Evolutionary conservation across 2,797 vertebrate genomes (phyloP).

Genomic region (Acanthornis magna): DNA sequence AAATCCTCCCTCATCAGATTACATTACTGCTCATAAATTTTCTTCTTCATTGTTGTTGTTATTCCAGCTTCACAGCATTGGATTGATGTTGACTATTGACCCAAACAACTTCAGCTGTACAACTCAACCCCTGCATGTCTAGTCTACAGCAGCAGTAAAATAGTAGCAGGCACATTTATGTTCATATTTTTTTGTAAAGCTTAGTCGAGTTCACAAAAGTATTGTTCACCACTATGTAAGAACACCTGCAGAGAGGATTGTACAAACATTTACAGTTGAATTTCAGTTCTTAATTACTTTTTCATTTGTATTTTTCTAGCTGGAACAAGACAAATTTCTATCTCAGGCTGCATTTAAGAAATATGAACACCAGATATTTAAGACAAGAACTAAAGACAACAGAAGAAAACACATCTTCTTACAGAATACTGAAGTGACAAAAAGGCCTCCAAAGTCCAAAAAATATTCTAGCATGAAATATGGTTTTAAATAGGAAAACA

Average conservation of each 20-base stretch:
- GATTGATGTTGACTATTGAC: neutral
- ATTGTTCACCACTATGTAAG: neutral
- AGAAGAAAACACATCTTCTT: neutral
- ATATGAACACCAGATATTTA: neutral
- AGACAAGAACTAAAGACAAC: neutral
- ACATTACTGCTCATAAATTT: slow-evolving; percentile 12
- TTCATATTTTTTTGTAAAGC: neutral
- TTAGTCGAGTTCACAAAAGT: neutral
- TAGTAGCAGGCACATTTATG: neutral
- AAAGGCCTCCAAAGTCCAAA: neutral
- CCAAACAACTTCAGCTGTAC: neutral
- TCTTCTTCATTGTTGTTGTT: neutral
- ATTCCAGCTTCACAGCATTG: neutral
- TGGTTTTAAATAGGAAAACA: neutral
- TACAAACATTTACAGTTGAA: neutral
- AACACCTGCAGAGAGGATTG: neutral
- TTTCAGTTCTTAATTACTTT: neutral
- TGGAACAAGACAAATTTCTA: neutral
- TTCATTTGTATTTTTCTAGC: neutral
- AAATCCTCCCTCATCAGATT: neutral
- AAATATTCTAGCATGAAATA: neutral
- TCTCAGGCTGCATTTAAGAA: neutral
- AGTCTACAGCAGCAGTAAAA: neutral
- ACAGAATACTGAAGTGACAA: neutral
- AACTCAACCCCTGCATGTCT: neutral